These are phyloP conservation scores for Seriola dumerili DNA, from an alignment of 2,113 vertebrate species.

Conservation along the genomic window DNA sequence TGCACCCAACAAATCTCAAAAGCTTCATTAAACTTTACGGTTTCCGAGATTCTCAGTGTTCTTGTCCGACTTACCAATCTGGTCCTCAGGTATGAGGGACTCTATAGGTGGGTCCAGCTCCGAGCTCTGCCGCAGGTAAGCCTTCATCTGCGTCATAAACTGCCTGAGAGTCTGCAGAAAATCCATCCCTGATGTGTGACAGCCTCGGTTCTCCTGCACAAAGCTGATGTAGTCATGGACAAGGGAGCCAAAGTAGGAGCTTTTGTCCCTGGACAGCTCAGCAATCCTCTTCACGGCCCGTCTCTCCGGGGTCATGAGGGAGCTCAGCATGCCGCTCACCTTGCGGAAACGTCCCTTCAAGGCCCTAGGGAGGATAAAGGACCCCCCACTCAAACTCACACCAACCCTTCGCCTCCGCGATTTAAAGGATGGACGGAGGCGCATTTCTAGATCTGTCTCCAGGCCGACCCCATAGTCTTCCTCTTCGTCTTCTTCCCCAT, in stretches of 20 bases:
- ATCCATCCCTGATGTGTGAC: conserved; percentile 92
- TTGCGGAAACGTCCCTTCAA: conserved; percentile 93
- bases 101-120: conserved; percentile 95
- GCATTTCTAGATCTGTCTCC: conserved; percentile 92
- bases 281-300: conserved; percentile 90
- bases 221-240: conserved; percentile 97
- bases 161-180: conserved; percentile 95
- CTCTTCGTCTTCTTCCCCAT: conserved; percentile 88
- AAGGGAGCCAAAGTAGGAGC: conserved; percentile 94
- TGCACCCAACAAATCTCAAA: not conserved
- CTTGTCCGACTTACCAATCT: conserved; percentile 90
- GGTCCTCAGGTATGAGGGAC: conserved; percentile 95
- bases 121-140: conserved; percentile 94
- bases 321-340: conserved; percentile 92
- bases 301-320: conserved; percentile 94
- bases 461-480: conserved; percentile 91
- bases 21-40: not conserved
- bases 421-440: conserved; percentile 87
- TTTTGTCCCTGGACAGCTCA: conserved; percentile 91
- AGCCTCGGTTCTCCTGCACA: conserved; percentile 94
- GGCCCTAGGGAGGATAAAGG: conserved; percentile 90
- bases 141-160: conserved; percentile 98
- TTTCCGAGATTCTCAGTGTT: not conserved
- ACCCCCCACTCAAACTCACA: conserved; percentile 75
- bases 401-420: conserved; percentile 84